Base-by-base conservation (phyloP, 2,113 vertebrate species). In the Excalfactoria chinensis region DNA sequence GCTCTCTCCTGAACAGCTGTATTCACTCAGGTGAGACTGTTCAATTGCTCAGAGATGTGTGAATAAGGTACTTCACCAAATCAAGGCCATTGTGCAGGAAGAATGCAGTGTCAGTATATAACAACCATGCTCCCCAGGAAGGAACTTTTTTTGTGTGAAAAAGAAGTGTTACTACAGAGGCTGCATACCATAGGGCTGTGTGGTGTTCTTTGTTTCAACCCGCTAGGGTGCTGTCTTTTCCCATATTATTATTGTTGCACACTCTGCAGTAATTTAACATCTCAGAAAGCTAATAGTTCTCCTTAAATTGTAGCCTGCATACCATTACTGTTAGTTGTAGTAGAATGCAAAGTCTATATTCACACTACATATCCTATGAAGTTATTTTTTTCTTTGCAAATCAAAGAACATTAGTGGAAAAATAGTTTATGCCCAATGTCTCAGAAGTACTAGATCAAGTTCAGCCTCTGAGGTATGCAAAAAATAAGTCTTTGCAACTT, bases 341-440 rank as follows among this genome's bases (percentile, higher is more conserved):
- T 63, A 76, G 26, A 83, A 51, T 95, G 94, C 73, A 94, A 96
- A 97, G 92, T 51, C 89, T 97, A 94, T 97, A 96, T 97, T 93
- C 93, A 96, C 87, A 83, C 89, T 83, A 40, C 18, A 77, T 8
- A 44, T 67, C 22, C 51, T 92, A 58, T 46, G 70, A 63, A 44
- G 59, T 64, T 26, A 0, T 11, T 49, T 93, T 74, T 86, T 63
- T 40, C 25, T 74, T 88, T 90, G 32, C 64, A 94, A 97, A 96
- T 95, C 84, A 88, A 93, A 95, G 93, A 95, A 89, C 79, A 89
- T 91, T 70, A 93, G 77, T 93, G 18, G 66, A 70, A 91, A 93
- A 87, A 34, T 13, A 37, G 35, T 79, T 94, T 49, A 70, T 89
- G 59, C 26, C 68, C 48, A 40, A 8, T 51, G 41, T 79, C 48